Evolutionary conservation across 2,888 invertebrate genomes (phyloP).

Genomic region (Protonemura montana): DNA sequence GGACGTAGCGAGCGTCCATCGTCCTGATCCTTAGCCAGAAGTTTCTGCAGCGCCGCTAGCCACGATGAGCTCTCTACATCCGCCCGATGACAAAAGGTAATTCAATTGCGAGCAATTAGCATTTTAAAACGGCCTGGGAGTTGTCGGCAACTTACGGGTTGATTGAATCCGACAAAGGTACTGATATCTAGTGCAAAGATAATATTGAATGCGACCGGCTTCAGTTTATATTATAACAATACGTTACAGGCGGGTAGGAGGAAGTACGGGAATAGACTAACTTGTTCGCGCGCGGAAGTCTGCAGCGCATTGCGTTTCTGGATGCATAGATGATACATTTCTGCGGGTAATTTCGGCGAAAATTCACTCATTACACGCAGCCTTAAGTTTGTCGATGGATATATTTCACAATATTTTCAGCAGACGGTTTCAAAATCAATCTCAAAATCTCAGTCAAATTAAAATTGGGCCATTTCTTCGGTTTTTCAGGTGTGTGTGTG

Average conservation of each 20-base stretch:
- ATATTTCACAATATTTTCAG: too few species aligned
- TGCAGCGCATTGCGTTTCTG: background rate
- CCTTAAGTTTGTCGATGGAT: background rate
- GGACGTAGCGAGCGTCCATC: background rate
- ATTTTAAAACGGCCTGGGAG: background rate
- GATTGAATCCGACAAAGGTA: background rate
- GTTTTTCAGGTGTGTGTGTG: too few species aligned
- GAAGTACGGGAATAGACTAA: background rate
- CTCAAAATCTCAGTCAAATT: too few species aligned
- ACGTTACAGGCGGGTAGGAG: background rate
- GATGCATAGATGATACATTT: background rate
- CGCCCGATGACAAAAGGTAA: constrained; percentile 23
- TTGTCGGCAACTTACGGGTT: background rate
- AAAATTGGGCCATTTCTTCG: too few species aligned
- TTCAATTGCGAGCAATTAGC: background rate
- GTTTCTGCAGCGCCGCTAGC: background rate
- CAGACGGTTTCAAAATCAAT: too few species aligned
- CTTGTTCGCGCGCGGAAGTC: background rate
- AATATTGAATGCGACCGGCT: background rate
- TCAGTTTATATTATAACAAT: background rate
- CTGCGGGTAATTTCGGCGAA: background rate
- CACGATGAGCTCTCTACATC: constrained; percentile 16
- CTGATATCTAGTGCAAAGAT: background rate
- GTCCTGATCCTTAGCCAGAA: background rate
- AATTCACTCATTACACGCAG: background rate